Evolutionary conservation across 1,140 invertebrate species (phyloP).

Genomic region (Drosophila willistoni): DNA sequence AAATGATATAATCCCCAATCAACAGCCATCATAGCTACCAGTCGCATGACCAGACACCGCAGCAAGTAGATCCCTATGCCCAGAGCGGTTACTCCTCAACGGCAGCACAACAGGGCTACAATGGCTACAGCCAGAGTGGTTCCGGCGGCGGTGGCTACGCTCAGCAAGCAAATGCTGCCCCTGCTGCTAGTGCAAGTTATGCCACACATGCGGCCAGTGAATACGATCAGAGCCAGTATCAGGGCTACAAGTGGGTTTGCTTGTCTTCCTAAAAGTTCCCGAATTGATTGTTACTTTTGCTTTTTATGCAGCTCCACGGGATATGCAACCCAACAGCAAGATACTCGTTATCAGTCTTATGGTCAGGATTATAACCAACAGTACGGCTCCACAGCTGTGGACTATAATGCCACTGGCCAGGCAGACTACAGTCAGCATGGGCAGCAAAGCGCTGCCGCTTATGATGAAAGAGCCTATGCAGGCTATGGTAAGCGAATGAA

Average conservation of each 20-base stretch:
- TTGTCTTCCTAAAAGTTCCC: not conserved
- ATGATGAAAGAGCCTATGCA: conserved; percentile 78
- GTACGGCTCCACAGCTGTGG: conserved; percentile 76
- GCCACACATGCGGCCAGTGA: conserved; percentile 63
- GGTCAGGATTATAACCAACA: conserved; percentile 80
- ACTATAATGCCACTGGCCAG: conserved; percentile 75
- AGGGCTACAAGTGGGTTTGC: conserved; percentile 70
- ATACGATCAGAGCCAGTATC: conserved; percentile 82
- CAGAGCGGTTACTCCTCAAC: conserved; percentile 70
- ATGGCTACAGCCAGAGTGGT: conserved; percentile 74
- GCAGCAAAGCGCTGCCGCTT: conserved; percentile 49
- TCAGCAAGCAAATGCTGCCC: conserved; percentile 48
- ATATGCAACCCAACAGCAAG: conserved; percentile 71
- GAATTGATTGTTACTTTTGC: conserved; percentile 3
- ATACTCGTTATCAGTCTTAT: conserved; percentile 77
- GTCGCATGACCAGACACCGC: conserved; percentile 76
- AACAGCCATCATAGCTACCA: conserved; percentile 76
- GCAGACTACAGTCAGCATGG: conserved; percentile 79
- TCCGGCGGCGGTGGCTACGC: conserved; percentile 64
- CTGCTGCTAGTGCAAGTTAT: conserved; percentile 71
- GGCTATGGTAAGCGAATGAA: conserved; percentile 73
- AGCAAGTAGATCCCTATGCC: conserved; percentile 78
- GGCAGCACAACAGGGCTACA: conserved; percentile 69
- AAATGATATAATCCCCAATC: not conserved
- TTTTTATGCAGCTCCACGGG: conserved; percentile 61